Conservation (phyloP, 2,888 invertebrate species). For the Gasteruption jaculator region DNA sequence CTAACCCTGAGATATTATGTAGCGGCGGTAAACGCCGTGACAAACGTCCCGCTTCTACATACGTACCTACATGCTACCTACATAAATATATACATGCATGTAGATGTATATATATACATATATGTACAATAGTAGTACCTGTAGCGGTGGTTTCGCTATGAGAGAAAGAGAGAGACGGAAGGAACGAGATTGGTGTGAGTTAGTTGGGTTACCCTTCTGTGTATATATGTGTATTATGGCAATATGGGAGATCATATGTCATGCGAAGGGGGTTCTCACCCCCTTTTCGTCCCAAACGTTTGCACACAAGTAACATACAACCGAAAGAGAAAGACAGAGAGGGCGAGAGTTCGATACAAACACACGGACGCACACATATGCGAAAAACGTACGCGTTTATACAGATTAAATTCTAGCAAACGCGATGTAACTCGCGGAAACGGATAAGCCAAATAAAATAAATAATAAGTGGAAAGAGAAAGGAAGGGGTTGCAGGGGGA, state of each 20-base stretch:
- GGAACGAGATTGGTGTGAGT: no score
- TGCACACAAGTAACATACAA: slow-evolving; percentile 21
- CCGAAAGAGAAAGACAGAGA: slow-evolving; percentile 4
- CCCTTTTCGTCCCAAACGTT: slow-evolving; percentile 24
- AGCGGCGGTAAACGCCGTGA: slow-evolving; percentile 33
- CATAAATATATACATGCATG: no score
- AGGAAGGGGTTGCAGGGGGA: slow-evolving; percentile 8
- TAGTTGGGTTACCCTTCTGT: no score
- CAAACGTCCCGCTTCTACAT: no score
- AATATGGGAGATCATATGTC: slow-evolving; percentile 53
- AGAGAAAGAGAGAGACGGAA: slow-evolving; percentile 8
- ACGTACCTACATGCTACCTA: no score
- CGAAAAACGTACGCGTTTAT: slow-evolving; percentile 17
- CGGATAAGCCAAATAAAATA: slow-evolving; percentile 45
- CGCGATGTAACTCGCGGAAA: slow-evolving; percentile 36
- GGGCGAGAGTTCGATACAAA: slow-evolving; percentile 6
- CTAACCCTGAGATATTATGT: slow-evolving; percentile 49
- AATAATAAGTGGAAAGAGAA: slow-evolving; percentile 38
- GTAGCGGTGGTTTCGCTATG: neutral
- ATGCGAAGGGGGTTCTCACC: slow-evolving; percentile 37
- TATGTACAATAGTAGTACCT: neutral
- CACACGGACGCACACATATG: slow-evolving; percentile 1
- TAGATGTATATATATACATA: slow-evolving; percentile 3
- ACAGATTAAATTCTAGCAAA: slow-evolving; percentile 42
- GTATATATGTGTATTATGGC: slow-evolving; percentile 36